Conservation (phyloP, 1,140 invertebrate species). For the Galleria mellonella region DNA sequence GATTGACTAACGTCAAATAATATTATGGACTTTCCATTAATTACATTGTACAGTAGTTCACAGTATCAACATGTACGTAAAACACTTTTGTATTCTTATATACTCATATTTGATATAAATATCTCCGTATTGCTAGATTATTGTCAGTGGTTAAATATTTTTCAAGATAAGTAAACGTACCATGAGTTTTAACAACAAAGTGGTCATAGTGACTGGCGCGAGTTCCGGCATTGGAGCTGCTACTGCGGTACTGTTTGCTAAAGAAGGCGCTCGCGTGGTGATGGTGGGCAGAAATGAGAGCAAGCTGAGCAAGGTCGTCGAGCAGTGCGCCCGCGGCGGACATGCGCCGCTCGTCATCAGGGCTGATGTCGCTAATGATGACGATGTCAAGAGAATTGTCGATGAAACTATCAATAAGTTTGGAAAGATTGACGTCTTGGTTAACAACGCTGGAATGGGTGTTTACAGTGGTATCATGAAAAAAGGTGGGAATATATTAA, state of each 20-base stretch:
- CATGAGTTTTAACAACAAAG: constrained; percentile 20
- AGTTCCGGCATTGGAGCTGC: constrained; percentile 17
- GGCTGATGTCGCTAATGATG: constrained; percentile 79
- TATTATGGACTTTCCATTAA: too few species aligned
- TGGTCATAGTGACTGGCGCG: constrained; percentile 15
- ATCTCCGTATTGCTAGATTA: too few species aligned
- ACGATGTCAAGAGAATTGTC: constrained; percentile 75
- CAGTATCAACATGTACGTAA: too few species aligned
- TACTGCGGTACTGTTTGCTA: constrained; percentile 15
- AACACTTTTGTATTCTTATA: too few species aligned
- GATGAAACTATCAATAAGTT: constrained; percentile 74
- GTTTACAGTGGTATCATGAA: constrained; percentile 76
- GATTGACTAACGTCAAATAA: too few species aligned
- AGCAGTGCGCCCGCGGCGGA: constrained; percentile 70
- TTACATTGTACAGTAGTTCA: too few species aligned
- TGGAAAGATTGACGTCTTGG: constrained; percentile 76
- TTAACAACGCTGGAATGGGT: constrained; percentile 85
- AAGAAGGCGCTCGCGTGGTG: constrained; percentile 10
- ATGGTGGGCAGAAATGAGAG: constrained; percentile 75
- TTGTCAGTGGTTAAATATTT: too few species aligned
- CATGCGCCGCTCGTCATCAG: constrained; percentile 64
- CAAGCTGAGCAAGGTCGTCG: constrained; percentile 65
- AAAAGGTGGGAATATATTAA: constrained; percentile 73
- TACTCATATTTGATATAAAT: too few species aligned
- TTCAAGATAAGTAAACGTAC: not conserved